A percentile compares a stretch with the other conserved stretches of the same genome.
phyloP scores from a whole-genome alignment of 1,140 invertebrate genomes.

The Glossosoma conforme region DNA sequence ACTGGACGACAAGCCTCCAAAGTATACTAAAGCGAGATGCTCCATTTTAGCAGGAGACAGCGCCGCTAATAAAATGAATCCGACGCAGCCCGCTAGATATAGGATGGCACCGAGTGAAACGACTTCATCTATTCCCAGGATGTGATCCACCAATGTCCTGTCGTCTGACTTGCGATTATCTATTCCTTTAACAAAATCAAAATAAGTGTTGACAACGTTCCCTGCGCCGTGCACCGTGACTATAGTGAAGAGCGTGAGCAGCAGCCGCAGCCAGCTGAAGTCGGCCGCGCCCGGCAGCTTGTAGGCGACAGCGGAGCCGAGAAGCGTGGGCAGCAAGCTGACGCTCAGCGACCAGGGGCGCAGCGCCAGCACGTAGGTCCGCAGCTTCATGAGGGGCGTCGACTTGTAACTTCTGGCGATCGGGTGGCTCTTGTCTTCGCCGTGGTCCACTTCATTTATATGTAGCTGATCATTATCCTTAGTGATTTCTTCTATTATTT shows the following conservation, averaged over 20 bases:
- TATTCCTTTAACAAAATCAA: conserved; percentile 89
- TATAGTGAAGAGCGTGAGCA: conserved; percentile 79
- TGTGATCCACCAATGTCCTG: conserved; percentile 85
- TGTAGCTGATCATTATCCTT: too few relatives aligned
- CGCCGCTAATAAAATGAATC: conserved; percentile 73
- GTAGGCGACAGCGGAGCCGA: conserved; percentile 83
- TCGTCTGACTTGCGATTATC: conserved; percentile 90
- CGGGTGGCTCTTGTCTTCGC: conserved; percentile 1
- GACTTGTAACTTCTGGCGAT: conserved; percentile 23
- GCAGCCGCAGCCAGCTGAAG: conserved; percentile 73
- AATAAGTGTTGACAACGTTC: conserved; percentile 96
- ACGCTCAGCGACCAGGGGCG: conserved; percentile 91
- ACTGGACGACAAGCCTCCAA: conserved; percentile 92
- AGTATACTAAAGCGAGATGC: conserved; percentile 89
- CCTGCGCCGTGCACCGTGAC: conserved; percentile 91
- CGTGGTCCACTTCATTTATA: neutral
- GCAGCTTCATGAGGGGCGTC: conserved; percentile 73
- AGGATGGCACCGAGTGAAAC: conserved; percentile 81
- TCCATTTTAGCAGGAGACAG: conserved; percentile 89
- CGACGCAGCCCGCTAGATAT: conserved; percentile 83
- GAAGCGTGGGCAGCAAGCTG: conserved; percentile 81
- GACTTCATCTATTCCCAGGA: conserved; percentile 80
- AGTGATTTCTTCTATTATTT: too few relatives aligned
- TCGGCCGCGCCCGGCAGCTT: conserved; percentile 63
- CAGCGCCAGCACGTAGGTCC: conserved; percentile 79